Percentiles rank a stretch among this genome's conserved stretches.
Conservation (phyloP, 2,888 invertebrate species). For the Agriopis marginaria region DNA sequence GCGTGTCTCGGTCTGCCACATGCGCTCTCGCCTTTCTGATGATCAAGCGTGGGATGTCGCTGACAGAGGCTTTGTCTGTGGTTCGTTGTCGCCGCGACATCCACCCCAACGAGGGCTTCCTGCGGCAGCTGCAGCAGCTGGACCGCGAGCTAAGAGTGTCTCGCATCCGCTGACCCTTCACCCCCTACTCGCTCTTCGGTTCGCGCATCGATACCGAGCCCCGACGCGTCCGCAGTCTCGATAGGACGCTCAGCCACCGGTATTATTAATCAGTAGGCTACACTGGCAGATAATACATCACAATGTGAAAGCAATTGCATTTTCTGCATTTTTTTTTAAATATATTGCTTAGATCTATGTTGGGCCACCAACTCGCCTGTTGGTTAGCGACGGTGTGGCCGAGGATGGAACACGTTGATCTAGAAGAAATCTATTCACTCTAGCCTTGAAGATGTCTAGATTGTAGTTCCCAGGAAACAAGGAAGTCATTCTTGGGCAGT, state of each 20-base stretch:
- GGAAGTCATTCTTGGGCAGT: too few species aligned
- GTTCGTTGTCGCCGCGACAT: slow-evolving; percentile 91
- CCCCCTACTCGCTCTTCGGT: slow-evolving; percentile 65
- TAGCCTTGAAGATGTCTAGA: neutral
- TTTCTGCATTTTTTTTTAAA: neutral
- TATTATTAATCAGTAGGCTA: slow-evolving; percentile 36
- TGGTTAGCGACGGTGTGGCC: too few species aligned
- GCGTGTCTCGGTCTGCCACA: slow-evolving; percentile 93
- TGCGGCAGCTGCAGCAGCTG: slow-evolving; percentile 91
- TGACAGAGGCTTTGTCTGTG: slow-evolving; percentile 90
- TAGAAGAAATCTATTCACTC: too few species aligned
- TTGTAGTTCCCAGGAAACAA: neutral
- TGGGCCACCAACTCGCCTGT: too few species aligned
- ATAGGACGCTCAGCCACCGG: slow-evolving; percentile 57
- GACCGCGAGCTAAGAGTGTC: slow-evolving; percentile 86
- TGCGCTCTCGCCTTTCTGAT: slow-evolving; percentile 93
- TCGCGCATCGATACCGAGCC: slow-evolving; percentile 43
- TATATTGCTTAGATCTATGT: too few species aligned
- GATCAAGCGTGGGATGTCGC: slow-evolving; percentile 91
- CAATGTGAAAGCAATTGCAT: neutral
- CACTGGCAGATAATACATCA: slow-evolving; percentile 10
- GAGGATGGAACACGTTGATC: too few species aligned
- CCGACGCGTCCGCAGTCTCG: slow-evolving; percentile 71
- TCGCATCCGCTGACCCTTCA: slow-evolving; percentile 79
- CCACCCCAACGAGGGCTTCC: slow-evolving; percentile 93